A percentile compares a stretch with the other conserved stretches of the same genome.
Evolutionary conservation across 2,797 vertebrate species (phyloP).

Genomic region (Rhabdomys pumilio): DNA sequence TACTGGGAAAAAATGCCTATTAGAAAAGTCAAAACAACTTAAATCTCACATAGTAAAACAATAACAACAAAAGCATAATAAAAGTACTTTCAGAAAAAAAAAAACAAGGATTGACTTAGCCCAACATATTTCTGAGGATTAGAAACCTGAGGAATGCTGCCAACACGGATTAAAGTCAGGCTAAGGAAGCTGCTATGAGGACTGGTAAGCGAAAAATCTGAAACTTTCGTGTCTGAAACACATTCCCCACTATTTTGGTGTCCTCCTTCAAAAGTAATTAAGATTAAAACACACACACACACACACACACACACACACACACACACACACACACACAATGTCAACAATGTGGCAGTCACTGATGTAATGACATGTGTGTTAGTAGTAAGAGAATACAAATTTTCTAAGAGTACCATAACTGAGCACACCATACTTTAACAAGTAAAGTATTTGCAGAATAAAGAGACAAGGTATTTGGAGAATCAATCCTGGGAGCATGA

Average conservation of each 20-base stretch:
- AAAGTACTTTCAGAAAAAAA: not conserved
- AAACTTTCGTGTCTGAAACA: not conserved
- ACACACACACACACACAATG: not conserved
- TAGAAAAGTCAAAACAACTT: constrained; percentile 61
- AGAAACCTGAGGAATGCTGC: not conserved
- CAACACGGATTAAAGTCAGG: not conserved
- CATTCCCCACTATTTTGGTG: not conserved
- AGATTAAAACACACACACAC: not conserved
- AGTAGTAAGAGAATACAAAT: not conserved
- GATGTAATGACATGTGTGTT: accelerated
- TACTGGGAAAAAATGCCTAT: constrained; percentile 17
- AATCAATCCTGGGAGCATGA: not conserved
- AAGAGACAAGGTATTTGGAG: not conserved
- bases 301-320: not conserved
- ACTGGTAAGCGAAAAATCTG: not conserved
- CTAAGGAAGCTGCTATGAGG: not conserved
- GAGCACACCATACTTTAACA: not conserved
- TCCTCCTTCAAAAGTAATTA: not conserved
- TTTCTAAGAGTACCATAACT: not conserved
- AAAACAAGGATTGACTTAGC: not conserved
- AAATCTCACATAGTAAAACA: not conserved
- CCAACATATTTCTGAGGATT: not conserved
- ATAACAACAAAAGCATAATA: not conserved
- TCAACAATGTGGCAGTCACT: not conserved
- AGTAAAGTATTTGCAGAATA: not conserved